Evolutionary conservation across 2,888 invertebrate species (phyloP), one percentile per base, ranked within the genome.

Genomic region (Adelognathus sp.): DNA sequence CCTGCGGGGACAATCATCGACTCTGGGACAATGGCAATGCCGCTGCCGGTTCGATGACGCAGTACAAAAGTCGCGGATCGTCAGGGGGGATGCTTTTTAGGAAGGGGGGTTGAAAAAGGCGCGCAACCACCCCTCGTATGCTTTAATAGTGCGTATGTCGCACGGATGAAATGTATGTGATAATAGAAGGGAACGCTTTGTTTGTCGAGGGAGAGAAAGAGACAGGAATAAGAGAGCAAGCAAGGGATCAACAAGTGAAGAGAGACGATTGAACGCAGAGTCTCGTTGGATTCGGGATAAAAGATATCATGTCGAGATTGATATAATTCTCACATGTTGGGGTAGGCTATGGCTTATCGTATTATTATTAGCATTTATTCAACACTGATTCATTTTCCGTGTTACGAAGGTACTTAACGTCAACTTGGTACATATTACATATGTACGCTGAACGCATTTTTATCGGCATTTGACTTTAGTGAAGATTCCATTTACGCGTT

Each of bases 161-260:
- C 72, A 46, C 60, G 46, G 66, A 78, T 77, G 69, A 75, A 74
- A 71, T 66, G 60, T 66, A 67, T 61, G 80, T 39, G 80, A 77
- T 73, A 71, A 80, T 74, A 73, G 76, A 74, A 77, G 52, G 60
- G 74, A 44, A 36, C 58, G 71, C 69, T 76, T 66, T 75, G 74
- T 76, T 75, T 73, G 54, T 39, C 44, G 31, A 69, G 58, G 71
- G 46, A 33, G 39, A 44, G 66, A 50, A 21, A 21, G 58, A 24
- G 14, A 72, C 11, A 39, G 14, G 29, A n/a, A 14, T n/a, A 16
- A 41, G 21, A 60, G 71, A 36, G 73, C 63, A 71, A 71, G 66
- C 46, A 61, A 52, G 54, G 69, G 72, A 82, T 82, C 82, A 82
- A 82, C 82, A 82, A 82, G 81, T 81, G 80, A 82, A 79, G 78